Base-by-base conservation (phyloP, 2,797 vertebrate genomes). In the Diplodus puntazzo region DNA sequence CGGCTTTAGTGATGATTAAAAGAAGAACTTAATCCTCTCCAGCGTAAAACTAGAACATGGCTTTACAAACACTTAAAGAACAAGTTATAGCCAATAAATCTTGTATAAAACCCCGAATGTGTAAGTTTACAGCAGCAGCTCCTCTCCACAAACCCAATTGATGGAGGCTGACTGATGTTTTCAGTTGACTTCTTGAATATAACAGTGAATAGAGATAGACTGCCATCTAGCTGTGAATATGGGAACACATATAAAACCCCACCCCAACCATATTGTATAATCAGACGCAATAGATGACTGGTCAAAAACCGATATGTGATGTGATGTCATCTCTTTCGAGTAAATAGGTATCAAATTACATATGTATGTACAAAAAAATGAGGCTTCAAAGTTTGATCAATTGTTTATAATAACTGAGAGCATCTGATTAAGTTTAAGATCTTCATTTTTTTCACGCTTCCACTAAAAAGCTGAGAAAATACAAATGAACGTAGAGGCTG, bases 211-310 rank as follows among this genome's bases (percentile, higher is more conserved):
- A 55, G 68, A 55, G 78, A 79, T 63, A 81, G 54, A 59, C 67
- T 86, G 85, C 86, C 90, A 84, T 85, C 92, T 92, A 87, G 81
- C 64, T 70, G 91, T 80, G 25, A 78, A 61, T 45, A 14, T 2
- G 18, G 64, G 18, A 86, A 13, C 20, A 67, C 34, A 34, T 34
- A 2, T 9, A 34, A 34, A 34, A 34, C 34, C 34, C 34, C 34
- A 34, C 34, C 34, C 34, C 7, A 4, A 27, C 1, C 5, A 9
- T 20, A 25, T 1, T 21, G 39, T 6, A 23, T 13, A 16, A 23
- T n/a, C 13, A 10, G 39, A 30, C 6, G n/a, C 18, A 46, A 21
- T 8, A 58, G 43, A 62, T 14, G 18, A 12, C 49, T 7, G 30
- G 27, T 34, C 34, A 43, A 25, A 60, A 20, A 54, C 23, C 3